Percentiles rank a stretch among this genome's conserved stretches.
phyloP scores from a whole-genome alignment of 2,113 vertebrate genomes.

The Typhlomys cinereus region DNA sequence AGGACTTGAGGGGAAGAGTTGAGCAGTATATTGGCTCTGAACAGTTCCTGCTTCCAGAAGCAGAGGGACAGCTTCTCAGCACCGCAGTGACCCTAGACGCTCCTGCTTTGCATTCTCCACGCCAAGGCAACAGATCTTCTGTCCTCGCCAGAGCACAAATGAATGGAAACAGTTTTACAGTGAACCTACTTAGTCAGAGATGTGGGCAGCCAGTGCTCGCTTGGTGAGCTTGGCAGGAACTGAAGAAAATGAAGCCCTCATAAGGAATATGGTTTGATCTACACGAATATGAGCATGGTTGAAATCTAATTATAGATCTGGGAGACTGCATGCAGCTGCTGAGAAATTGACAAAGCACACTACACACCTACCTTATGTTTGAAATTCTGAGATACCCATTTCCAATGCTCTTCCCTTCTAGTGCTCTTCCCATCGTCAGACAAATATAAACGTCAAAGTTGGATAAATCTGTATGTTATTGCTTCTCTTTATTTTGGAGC shows the following conservation, averaged over 20 bases:
- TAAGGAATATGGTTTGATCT: slow-evolving; percentile 61
- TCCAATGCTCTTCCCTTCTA: slow-evolving; percentile 37
- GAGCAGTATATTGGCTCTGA: accelerated
- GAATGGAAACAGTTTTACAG: not conserved
- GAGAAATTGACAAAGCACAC: slow-evolving; percentile 14
- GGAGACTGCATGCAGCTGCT: slow-evolving; percentile 35
- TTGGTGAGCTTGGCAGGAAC: slow-evolving; percentile 45
- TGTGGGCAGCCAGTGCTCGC: slow-evolving; percentile 31
- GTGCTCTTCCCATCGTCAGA: slow-evolving; percentile 11
- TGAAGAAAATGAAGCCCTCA: slow-evolving; percentile 64
- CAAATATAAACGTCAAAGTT: slow-evolving; percentile 65
- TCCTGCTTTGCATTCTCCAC: not conserved
- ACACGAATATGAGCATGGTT: slow-evolving; percentile 40
- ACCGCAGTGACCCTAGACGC: accelerated
- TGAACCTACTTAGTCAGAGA: slow-evolving; percentile 29
- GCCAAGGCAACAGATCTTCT: not conserved
- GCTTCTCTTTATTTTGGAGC: slow-evolving; percentile 61
- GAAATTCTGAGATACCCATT: slow-evolving; percentile 33
- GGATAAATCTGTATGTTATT: slow-evolving; percentile 57
- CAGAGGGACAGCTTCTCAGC: not conserved
- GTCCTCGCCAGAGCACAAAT: not conserved
- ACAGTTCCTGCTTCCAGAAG: accelerated
- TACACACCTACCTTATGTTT: slow-evolving; percentile 31
- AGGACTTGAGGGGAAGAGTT: not conserved
- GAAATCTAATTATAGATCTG: slow-evolving; percentile 60